Evolutionary conservation across 1,140 invertebrate species (phyloP).

Genomic region (Listronotus oregonensis): DNA sequence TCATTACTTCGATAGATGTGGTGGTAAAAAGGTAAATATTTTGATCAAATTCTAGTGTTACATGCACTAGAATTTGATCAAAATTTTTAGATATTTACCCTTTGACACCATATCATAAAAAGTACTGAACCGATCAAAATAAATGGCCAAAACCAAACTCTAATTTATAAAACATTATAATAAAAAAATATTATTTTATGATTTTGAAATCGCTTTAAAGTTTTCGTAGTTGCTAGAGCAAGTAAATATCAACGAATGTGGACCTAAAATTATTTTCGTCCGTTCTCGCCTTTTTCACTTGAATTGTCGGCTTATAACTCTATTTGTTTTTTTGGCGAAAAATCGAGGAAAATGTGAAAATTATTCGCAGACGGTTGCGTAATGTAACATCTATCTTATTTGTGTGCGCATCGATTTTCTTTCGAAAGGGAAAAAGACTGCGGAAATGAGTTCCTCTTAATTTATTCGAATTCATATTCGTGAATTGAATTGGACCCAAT

Average conservation of each 20-base stretch:
- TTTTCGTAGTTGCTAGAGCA: no score
- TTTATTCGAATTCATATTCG: slow-evolving; percentile 18
- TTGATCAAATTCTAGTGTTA: no score
- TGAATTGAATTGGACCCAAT: slow-evolving; percentile 1
- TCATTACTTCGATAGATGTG: no score
- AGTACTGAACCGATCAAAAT: no score
- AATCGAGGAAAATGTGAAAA: background rate
- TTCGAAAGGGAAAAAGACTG: background rate
- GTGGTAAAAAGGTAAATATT: no score
- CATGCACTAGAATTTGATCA: no score
- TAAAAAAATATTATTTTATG: no score
- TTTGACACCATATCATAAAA: no score
- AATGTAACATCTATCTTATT: background rate
- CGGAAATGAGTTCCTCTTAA: background rate
- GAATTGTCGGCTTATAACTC: background rate
- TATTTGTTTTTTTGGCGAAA: background rate
- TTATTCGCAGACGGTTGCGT: background rate
- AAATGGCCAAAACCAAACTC: no score
- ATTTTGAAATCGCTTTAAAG: no score
- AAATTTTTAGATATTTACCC: no score
- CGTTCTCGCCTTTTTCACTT: background rate
- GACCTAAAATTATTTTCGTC: background rate
- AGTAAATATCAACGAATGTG: background rate
- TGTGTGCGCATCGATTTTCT: slow-evolving; percentile 4
- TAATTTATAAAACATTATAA: no score